phyloP scores from a whole-genome alignment of 2,888 invertebrate genomes.

The Sesamia inferens region DNA sequence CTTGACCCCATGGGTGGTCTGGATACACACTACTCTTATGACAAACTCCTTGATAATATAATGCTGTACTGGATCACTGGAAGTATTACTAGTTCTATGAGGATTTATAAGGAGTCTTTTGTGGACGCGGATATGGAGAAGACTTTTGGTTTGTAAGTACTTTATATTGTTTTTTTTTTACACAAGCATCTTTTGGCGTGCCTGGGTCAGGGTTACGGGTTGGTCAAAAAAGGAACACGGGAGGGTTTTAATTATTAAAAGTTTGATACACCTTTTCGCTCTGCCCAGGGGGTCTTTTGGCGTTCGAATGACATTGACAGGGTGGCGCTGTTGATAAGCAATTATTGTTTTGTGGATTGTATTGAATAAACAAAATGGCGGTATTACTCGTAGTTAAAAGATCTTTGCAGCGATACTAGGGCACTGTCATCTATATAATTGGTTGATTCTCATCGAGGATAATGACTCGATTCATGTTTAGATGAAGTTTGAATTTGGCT shows the following conservation, averaged over 20 bases:
- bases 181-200: background rate
- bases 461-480: background rate
- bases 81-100: constrained; percentile 85
- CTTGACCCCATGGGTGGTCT: constrained; percentile 91
- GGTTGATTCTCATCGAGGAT: background rate
- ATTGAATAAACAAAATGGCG: background rate
- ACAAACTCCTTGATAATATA: constrained; percentile 87
- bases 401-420: background rate
- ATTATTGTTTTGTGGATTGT: background rate
- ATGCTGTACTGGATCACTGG: constrained; percentile 90
- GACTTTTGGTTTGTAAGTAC: constrained; percentile 73
- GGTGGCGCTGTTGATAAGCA: background rate
- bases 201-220: no score
- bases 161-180: background rate
- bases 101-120: constrained; percentile 91
- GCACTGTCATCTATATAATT: background rate
- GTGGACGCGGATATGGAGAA: constrained; percentile 72
- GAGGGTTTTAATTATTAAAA: no score
- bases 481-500: background rate
- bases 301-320: background rate
- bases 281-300: background rate
- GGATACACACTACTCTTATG: constrained; percentile 74
- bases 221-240: no score
- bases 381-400: background rate
- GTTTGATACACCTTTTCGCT: no score